Evolutionary conservation across 1,140 invertebrate species (phyloP), one percentile per base, ranked within the genome.

Genomic region (Maconellicoccus hirsutus): DNA sequence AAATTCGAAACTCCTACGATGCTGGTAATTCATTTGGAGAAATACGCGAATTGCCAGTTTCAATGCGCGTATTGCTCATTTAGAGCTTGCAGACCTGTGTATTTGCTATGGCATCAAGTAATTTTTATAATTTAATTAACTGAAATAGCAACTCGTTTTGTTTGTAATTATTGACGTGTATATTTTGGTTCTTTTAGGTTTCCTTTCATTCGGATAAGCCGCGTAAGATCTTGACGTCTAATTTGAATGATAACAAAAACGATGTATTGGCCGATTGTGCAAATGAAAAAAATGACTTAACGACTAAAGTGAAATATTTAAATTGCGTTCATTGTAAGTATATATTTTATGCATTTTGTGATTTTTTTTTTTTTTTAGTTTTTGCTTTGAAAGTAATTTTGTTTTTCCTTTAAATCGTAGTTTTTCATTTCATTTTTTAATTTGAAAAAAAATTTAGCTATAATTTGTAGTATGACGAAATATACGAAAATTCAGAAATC

Each of bases 311-410:
- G 42, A 16, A 8, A 8, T 16, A 6, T 14, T 19, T 52, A 19
- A 52, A 52, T 52, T 52, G 42, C n/a, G n/a, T 52, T 52, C 42
- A 52, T 19, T 52, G 42, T 52, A 52, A 52, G 42, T 52, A 33
- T 33, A n/a, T n/a, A n/a, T n/a, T n/a, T n/a, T n/a, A n/a, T 33
- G 3, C 29, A 33, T 6, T 12, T 33, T 33, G 29, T 6, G 29
- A 33, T 12, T 33, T 3, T 33, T 33, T 33, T 33, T 6, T 33
- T 33, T 3, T 12, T 6, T 12, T 3, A 6, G 29, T 33, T 6
- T 33, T 33, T 33, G 29, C 3, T 33, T 33, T 6, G 29, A 33
- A 33, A 33, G 3, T 6, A 3, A 33, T 12, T 12, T 33, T 3
- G 29, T 3, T 33, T 6, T 33, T 33, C 12, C 12, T 6, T 33